A percentile compares a stretch with the other conserved stretches of the same genome.
Evolutionary conservation across 2,888 invertebrate species (phyloP).

Genomic region (Hedya salicella): DNA sequence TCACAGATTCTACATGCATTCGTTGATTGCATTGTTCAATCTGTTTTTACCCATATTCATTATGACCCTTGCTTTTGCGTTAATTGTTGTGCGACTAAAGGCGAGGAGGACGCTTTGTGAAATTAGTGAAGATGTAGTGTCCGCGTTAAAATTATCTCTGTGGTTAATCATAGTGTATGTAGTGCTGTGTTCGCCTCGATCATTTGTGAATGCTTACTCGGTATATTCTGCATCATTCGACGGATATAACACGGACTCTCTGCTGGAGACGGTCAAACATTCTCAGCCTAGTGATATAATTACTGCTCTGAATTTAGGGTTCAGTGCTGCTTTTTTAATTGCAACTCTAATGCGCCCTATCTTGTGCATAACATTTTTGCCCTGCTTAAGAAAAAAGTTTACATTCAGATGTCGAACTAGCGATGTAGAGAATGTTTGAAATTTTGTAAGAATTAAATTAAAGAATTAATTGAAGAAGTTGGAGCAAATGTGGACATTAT

Average conservation of each 20-base stretch:
- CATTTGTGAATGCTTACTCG: slow-evolving; percentile 63
- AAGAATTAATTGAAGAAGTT: not conserved
- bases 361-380: slow-evolving; percentile 59
- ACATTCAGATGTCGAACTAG: slow-evolving; percentile 44
- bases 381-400: slow-evolving; percentile 49
- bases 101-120: slow-evolving; percentile 57
- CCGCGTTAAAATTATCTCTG: slow-evolving; percentile 72
- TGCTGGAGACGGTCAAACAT: slow-evolving; percentile 50
- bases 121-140: slow-evolving; percentile 60
- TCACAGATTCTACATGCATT: slow-evolving; percentile 75
- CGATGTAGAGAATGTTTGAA: slow-evolving; percentile 55
- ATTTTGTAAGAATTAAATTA: not conserved
- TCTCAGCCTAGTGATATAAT: slow-evolving; percentile 53
- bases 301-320: slow-evolving; percentile 59
- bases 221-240: slow-evolving; percentile 60
- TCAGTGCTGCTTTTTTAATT: slow-evolving; percentile 62
- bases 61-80: slow-evolving; percentile 59
- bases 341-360: slow-evolving; percentile 59
- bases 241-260: slow-evolving; percentile 53
- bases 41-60: slow-evolving; percentile 71
- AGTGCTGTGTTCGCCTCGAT: slow-evolving; percentile 70
- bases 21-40: slow-evolving; percentile 73
- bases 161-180: slow-evolving; percentile 68
- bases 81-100: slow-evolving; percentile 68
- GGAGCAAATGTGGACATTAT: not conserved